Evolutionary conservation across 2,797 vertebrate species (phyloP).

Genomic region (Podargus strigoides): DNA sequence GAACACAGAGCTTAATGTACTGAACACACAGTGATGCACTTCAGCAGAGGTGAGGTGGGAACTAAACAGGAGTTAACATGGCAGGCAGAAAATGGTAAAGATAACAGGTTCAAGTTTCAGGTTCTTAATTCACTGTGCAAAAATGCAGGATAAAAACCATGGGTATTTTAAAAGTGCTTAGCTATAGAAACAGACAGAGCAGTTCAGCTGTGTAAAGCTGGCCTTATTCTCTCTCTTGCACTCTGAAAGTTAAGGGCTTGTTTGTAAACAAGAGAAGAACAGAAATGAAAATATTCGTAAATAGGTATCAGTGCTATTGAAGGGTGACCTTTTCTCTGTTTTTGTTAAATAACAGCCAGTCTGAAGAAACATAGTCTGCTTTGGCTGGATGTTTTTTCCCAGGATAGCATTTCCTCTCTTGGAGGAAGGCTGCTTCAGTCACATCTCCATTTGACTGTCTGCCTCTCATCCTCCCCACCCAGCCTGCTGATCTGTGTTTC

Average conservation of each 20-base stretch:
- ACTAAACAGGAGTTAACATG: neutral
- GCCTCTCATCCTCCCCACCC: slow-evolving; percentile 11
- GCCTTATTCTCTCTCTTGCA: neutral
- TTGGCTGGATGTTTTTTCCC: neutral
- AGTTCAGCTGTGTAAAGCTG: too few species aligned
- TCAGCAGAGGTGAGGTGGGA: neutral
- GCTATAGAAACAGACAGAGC: neutral
- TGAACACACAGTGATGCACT: neutral
- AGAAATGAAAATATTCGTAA: neutral
- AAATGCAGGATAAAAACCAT: neutral
- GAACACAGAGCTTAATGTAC: neutral
- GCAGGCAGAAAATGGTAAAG: neutral
- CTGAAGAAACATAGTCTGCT: neutral
- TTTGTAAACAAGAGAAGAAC: neutral
- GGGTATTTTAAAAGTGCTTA: neutral
- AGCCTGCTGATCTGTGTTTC: slow-evolving; percentile 16
- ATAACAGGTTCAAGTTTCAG: neutral
- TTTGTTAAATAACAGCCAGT: neutral
- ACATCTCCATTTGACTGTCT: slow-evolving; percentile 7
- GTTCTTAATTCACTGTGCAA: neutral
- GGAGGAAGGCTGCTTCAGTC: slow-evolving; percentile 1
- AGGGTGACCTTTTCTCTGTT: neutral
- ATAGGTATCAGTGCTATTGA: neutral
- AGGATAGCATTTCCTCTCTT: slow-evolving; percentile 30
- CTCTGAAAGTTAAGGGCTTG: neutral